Percentiles rank a stretch among this genome's conserved stretches.
phyloP scores from a whole-genome alignment of 2,888 invertebrate species.

The Xestia xanthographa region DNA sequence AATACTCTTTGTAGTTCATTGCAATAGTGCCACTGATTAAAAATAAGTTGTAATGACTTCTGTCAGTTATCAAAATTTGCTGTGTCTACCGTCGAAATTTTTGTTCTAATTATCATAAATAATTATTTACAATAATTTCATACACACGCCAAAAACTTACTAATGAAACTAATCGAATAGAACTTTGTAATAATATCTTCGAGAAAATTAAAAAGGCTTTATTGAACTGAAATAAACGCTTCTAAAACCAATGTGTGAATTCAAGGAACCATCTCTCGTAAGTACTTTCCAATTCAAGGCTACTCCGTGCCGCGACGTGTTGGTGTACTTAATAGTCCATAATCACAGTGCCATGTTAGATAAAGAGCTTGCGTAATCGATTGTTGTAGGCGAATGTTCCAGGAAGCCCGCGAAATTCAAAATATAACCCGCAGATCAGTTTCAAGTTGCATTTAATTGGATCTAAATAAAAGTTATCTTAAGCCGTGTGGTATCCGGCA shows the following conservation, averaged over 20 bases:
- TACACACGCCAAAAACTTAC: not conserved
- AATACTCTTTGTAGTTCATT: not conserved
- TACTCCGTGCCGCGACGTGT: not conserved
- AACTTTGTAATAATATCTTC: not conserved
- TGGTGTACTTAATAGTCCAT: not conserved
- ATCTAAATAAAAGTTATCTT: too few relatives aligned
- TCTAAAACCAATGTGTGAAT: conserved; percentile 22
- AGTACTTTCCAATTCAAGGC: not conserved
- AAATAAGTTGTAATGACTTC: conserved; percentile 6
- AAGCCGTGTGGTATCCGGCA: too few relatives aligned
- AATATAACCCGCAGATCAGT: not conserved
- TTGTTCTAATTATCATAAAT: not conserved
- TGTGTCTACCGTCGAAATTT: conserved; percentile 6
- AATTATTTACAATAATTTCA: not conserved
- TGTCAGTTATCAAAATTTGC: conserved; percentile 17
- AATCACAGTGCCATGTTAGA: not conserved
- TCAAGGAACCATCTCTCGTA: conserved; percentile 20
- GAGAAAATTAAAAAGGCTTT: not conserved
- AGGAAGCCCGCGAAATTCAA: not conserved
- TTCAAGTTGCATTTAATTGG: not conserved
- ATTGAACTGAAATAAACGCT: not conserved
- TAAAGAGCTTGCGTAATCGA: too few relatives aligned
- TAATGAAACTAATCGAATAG: conserved; percentile 1
- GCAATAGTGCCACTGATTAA: conserved; percentile 5
- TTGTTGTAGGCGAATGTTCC: not conserved